Percentiles rank a stretch among this genome's conserved stretches.
Conservation (phyloP, 2,888 invertebrate species). For the Julus scandinavius region DNA sequence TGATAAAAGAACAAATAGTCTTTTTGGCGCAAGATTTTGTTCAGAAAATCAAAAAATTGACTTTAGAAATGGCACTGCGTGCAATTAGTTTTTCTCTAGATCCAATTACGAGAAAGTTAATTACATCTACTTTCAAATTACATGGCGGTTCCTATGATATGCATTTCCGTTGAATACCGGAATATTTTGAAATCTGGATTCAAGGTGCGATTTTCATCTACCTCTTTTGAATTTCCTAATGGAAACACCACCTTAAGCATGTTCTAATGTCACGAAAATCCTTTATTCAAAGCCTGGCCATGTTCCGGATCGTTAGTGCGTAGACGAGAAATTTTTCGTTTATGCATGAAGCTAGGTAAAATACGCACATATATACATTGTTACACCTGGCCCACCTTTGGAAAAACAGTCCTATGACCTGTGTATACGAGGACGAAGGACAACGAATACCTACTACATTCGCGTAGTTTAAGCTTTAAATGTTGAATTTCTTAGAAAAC, state of each 20-base stretch:
- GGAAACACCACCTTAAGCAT: constrained; percentile 40
- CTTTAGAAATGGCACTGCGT: neutral
- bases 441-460: neutral
- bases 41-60: neutral
- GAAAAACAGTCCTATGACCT: neutral
- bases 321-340: constrained; percentile 13
- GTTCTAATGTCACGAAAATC: constrained; percentile 45
- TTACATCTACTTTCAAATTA: constrained; percentile 28
- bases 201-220: constrained; percentile 46
- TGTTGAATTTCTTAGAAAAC: neutral
- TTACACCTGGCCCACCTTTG: constrained; percentile 39
- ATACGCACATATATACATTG: neutral
- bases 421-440: neutral
- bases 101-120: constrained; percentile 45
- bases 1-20: neutral
- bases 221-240: constrained; percentile 24
- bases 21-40: neutral
- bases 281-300: constrained; percentile 45
- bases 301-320: constrained; percentile 46
- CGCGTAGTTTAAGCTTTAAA: neutral
- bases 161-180: constrained; percentile 37
- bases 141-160: constrained; percentile 39
- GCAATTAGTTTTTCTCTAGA: neutral
- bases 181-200: constrained; percentile 30
- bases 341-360: constrained; percentile 31